A percentile compares a stretch with the other conserved stretches of the same genome.
These are phyloP conservation scores for Herpetotheres cachinnans DNA, from an alignment of 2,113 vertebrate species.

Conservation along the genomic window DNA sequence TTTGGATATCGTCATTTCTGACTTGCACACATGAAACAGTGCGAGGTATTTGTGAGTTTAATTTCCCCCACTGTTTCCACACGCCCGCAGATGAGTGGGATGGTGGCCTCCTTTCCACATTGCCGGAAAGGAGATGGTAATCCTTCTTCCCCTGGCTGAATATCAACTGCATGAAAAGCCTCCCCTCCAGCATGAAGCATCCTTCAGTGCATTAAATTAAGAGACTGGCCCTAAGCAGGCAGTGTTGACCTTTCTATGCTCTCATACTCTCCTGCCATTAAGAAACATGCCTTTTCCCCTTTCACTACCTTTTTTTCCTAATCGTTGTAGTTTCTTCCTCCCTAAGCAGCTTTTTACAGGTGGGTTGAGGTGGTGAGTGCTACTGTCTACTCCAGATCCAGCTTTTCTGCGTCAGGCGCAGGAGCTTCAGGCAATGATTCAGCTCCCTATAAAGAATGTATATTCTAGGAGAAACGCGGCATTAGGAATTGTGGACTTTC, in stretches of 20 bases:
- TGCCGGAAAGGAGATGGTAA: slow-evolving; percentile 10
- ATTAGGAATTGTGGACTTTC: not conserved
- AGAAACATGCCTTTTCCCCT: not conserved
- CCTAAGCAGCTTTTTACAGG: not conserved
- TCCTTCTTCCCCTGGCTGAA: not conserved
- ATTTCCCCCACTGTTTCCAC: slow-evolving; percentile 42
- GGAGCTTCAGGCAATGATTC: not conserved
- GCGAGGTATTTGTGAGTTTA: not conserved
- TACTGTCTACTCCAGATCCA: not conserved
- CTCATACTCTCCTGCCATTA: not conserved
- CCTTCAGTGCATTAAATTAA: not conserved
- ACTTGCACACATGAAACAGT: not conserved
- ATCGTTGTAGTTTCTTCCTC: not conserved
- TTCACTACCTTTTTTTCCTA: not conserved
- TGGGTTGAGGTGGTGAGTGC: not conserved
- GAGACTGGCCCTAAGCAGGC: not conserved
- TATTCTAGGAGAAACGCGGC: not conserved
- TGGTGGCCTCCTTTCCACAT: slow-evolving; percentile 42
- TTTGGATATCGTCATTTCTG: not conserved
- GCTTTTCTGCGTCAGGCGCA: not conserved
- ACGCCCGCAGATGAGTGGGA: slow-evolving; percentile 23
- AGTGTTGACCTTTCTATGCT: not conserved
- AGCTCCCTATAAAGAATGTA: not conserved
- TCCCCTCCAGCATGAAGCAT: not conserved
- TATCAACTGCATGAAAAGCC: slow-evolving; percentile 9